phyloP scores from a whole-genome alignment of 2,797 vertebrate genomes.

The Numenius phaeopus region DNA sequence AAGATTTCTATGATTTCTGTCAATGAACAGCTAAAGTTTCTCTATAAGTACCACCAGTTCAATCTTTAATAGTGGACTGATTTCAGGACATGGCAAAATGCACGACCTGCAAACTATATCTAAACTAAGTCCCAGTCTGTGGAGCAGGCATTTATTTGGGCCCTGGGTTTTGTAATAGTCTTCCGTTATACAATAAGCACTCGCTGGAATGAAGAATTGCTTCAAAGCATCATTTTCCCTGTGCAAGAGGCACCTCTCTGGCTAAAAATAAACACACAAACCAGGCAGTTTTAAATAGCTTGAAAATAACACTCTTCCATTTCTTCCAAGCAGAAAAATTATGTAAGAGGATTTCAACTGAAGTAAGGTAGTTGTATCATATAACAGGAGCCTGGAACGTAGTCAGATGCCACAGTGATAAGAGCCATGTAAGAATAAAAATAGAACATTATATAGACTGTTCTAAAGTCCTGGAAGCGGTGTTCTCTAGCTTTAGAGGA shows the following conservation, averaged over 20 bases:
- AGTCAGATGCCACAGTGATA: not conserved
- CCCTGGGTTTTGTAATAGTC: not conserved
- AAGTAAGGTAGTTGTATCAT: not conserved
- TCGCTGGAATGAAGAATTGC: not conserved
- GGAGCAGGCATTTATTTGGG: not conserved
- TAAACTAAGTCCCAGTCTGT: not conserved
- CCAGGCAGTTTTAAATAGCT: not conserved
- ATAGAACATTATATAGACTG: not conserved
- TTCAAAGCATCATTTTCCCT: conserved; percentile 15
- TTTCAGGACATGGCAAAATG: not conserved
- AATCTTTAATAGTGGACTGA: not conserved
- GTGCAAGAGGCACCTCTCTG: not conserved
- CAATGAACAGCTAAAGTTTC: not conserved
- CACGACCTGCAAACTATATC: not conserved
- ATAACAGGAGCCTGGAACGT: not conserved
- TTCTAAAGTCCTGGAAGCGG: not conserved
- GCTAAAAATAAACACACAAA: conserved; percentile 47
- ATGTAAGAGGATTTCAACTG: not conserved
- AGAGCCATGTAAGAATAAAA: not conserved
- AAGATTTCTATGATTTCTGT: not conserved
- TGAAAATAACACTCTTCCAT: not conserved
- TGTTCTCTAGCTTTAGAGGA: not conserved
- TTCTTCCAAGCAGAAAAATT: conserved; percentile 14
- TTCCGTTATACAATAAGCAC: not conserved
- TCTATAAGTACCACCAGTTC: not conserved